Percentiles rank a stretch among this genome's conserved stretches.
These are phyloP conservation scores for Apis cerana DNA, from an alignment of 1,140 invertebrate species.

Conservation along the genomic window DNA sequence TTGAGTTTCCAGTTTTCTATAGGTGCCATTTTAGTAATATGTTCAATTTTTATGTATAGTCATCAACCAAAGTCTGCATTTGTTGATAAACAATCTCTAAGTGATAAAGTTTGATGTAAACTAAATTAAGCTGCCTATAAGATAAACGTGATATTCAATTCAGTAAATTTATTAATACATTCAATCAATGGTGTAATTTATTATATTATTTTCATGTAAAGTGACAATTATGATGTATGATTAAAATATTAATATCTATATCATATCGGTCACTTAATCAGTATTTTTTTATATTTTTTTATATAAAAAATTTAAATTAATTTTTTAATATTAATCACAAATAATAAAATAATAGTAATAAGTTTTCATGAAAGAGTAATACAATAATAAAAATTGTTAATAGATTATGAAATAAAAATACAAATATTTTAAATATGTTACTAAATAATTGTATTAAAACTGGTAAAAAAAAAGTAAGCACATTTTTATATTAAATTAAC, in stretches of 20 bases:
- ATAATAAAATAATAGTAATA: not conserved
- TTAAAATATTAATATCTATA: not conserved
- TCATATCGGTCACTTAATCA: not conserved
- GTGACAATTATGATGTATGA: not conserved
- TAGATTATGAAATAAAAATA: not conserved
- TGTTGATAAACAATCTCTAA: conserved; percentile 64
- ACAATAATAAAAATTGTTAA: not conserved
- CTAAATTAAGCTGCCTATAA: conserved; percentile 8
- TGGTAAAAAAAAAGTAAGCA: not conserved
- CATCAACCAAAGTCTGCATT: conserved; percentile 83
- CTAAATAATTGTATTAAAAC: not conserved
- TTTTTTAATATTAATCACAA: not conserved
- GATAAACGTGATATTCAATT: not conserved
- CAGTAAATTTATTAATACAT: not conserved
- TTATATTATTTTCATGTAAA: not conserved
- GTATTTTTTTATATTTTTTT: not conserved
- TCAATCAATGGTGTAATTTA: not conserved
- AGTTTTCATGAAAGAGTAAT: not conserved
- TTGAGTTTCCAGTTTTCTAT: conserved; percentile 93
- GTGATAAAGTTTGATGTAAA: conserved; percentile 69
- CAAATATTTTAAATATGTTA: conserved; percentile 2
- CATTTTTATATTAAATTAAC: conserved; percentile 22
- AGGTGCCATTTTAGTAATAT: conserved; percentile 94
- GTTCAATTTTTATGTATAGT: conserved; percentile 97
- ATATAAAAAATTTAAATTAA: not conserved